Conservation (phyloP, 2,113 vertebrate species). For the Tretioscincus oriximinensis region DNA sequence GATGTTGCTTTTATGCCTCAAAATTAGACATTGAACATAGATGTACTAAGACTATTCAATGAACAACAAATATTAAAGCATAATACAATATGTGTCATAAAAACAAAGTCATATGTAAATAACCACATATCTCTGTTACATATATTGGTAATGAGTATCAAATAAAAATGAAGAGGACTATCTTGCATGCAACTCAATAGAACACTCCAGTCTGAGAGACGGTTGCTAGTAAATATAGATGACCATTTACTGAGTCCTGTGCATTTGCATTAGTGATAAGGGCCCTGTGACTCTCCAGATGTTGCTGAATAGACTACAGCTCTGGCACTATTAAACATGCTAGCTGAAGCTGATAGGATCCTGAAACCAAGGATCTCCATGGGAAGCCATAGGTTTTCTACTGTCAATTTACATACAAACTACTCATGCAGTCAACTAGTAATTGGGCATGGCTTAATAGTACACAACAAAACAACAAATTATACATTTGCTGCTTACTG, state of each 20-base stretch:
- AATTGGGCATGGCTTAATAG: too few species aligned
- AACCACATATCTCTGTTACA: conserved; percentile 53
- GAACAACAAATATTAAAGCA: conserved; percentile 63
- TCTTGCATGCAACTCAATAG: conserved; percentile 85
- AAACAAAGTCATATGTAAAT: conserved; percentile 55
- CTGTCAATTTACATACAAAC: not conserved
- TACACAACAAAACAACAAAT: too few species aligned
- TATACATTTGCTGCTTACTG: too few species aligned
- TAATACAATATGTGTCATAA: conserved; percentile 62
- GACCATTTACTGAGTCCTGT: not conserved
- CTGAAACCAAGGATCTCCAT: not conserved
- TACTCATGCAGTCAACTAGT: too few species aligned
- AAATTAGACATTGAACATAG: conserved; percentile 69
- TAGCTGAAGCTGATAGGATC: not conserved
- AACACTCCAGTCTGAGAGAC: conserved; percentile 68
- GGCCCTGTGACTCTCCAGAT: not conserved
- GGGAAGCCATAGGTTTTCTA: not conserved
- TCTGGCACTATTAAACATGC: not conserved
- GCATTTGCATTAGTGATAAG: not conserved
- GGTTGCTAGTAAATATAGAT: not conserved
- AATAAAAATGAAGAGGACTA: conserved; percentile 63
- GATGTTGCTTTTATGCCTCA: conserved; percentile 54
- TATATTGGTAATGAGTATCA: conserved; percentile 58
- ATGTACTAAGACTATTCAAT: conserved; percentile 64
- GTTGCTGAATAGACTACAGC: not conserved